Conservation (phyloP, 2,797 vertebrate genomes). For the Sebastes itinus region DNA sequence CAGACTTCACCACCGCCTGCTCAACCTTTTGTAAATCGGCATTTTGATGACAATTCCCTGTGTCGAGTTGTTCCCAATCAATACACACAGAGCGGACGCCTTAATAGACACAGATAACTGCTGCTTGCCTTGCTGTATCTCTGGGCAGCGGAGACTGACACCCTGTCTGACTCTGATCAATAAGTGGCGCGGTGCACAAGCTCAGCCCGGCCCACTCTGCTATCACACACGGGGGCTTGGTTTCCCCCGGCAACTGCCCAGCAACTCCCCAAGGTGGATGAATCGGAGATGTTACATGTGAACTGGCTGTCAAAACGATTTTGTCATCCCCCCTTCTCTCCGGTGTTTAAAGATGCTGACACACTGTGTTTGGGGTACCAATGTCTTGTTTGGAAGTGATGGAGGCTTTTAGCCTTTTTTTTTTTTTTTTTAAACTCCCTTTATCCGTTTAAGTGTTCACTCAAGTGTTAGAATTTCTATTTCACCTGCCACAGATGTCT, state of each 20-base stretch:
- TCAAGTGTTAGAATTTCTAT: constrained; percentile 73
- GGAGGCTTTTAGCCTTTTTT: constrained; percentile 81
- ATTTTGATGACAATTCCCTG: constrained; percentile 86
- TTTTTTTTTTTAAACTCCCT: constrained; percentile 46
- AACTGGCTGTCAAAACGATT: constrained; percentile 89
- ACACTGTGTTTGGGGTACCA: constrained; percentile 76
- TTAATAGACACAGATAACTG: constrained; percentile 84
- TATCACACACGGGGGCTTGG: constrained; percentile 68
- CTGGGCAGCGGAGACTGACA: constrained; percentile 79
- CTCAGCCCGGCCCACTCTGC: constrained; percentile 75
- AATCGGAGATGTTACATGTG: constrained; percentile 87
- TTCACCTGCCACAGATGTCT: constrained; percentile 71
- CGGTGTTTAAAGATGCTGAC: constrained; percentile 85
- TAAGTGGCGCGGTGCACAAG: constrained; percentile 76
- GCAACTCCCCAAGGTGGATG: constrained; percentile 81
- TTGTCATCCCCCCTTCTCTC: constrained; percentile 81
- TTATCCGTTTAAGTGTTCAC: constrained; percentile 76
- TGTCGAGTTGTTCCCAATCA: constrained; percentile 87
- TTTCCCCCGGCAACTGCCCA: constrained; percentile 82
- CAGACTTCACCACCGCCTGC: constrained; percentile 63
- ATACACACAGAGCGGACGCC: constrained; percentile 82
- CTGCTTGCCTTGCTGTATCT: constrained; percentile 72
- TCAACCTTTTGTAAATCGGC: constrained; percentile 81
- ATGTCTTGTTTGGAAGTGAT: constrained; percentile 81
- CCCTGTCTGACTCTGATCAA: constrained; percentile 85